Percentiles rank a stretch among this genome's conserved stretches.
phyloP scores from a whole-genome alignment of 2,113 vertebrate species.

The Haemorhous mexicanus region DNA sequence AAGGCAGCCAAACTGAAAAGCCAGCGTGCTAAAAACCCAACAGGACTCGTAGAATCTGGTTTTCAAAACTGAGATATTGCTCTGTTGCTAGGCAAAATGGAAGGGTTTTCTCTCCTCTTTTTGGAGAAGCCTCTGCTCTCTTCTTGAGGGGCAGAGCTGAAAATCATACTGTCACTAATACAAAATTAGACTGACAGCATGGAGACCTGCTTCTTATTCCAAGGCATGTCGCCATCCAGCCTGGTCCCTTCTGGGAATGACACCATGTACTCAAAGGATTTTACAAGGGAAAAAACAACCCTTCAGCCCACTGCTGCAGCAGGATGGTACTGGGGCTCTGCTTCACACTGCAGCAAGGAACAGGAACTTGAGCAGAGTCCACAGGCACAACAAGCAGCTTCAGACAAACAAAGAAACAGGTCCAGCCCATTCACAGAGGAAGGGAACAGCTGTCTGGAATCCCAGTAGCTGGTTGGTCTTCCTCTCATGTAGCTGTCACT shows the following conservation, averaged over 20 bases:
- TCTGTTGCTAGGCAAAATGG: slow-evolving; percentile 43
- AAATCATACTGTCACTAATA: slow-evolving; percentile 31
- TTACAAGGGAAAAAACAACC: background rate
- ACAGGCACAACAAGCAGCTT: background rate
- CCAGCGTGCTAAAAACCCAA: background rate
- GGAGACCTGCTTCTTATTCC: slow-evolving; percentile 42
- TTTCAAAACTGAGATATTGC: background rate
- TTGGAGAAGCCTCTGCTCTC: slow-evolving; percentile 27
- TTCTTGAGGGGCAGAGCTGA: slow-evolving; percentile 36
- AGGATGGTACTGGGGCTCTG: background rate
- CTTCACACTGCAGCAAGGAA: background rate
- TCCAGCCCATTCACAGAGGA: background rate
- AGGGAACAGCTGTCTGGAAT: background rate
- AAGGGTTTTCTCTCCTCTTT: background rate
- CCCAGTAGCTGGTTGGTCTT: background rate
- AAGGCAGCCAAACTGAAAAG: background rate
- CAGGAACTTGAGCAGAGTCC: background rate
- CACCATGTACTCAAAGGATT: background rate
- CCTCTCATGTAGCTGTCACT: background rate
- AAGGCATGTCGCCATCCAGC: slow-evolving; percentile 31
- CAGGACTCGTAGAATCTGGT: background rate
- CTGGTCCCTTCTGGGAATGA: slow-evolving; percentile 5
- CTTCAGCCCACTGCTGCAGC: background rate
- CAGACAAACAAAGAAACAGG: background rate
- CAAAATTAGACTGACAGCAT: slow-evolving; percentile 22